Conservation (phyloP, 2,888 invertebrate genomes). For the Ferdinandea cuprea region DNA sequence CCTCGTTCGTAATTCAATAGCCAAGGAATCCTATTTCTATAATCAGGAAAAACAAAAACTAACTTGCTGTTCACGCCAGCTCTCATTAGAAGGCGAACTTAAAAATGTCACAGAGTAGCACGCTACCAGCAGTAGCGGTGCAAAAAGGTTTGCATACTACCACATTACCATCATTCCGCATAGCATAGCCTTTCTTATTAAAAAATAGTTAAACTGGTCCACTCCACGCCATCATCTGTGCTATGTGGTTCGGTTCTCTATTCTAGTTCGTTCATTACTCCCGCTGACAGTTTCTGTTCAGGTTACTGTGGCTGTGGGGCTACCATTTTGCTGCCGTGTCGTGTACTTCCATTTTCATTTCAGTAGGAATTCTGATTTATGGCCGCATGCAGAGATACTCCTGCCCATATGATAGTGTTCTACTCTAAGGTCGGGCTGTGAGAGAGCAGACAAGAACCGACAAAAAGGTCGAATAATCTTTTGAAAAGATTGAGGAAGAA, state of each 20-base stretch:
- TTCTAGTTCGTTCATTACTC: constrained; percentile 6
- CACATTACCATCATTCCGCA: not conserved
- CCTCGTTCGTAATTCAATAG: constrained; percentile 30
- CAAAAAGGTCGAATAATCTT: constrained; percentile 42
- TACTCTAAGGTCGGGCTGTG: constrained; percentile 52
- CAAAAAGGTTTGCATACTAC: constrained; percentile 14
- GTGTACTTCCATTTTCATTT: constrained; percentile 54
- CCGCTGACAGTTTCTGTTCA: not conserved
- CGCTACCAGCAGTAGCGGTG: constrained; percentile 28
- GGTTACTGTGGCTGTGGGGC: constrained; percentile 19
- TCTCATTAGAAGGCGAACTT: constrained; percentile 36
- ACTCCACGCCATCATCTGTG: constrained; percentile 12
- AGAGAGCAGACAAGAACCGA: not conserved
- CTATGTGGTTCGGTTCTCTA: not conserved
- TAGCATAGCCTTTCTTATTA: not conserved
- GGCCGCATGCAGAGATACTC: constrained; percentile 1
- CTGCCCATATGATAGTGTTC: not conserved
- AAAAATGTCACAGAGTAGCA: constrained; percentile 3
- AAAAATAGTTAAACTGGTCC: constrained; percentile 30
- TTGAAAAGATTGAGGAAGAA: not conserved
- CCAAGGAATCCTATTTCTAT: constrained; percentile 29
- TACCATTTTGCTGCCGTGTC: not conserved
- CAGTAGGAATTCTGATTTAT: constrained; percentile 62
- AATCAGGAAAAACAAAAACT: constrained; percentile 32
- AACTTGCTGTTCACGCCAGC: constrained; percentile 39